Evolutionary conservation across 1,140 invertebrate genomes (phyloP).

Genomic region (Diachasmimorpha longicaudata): DNA sequence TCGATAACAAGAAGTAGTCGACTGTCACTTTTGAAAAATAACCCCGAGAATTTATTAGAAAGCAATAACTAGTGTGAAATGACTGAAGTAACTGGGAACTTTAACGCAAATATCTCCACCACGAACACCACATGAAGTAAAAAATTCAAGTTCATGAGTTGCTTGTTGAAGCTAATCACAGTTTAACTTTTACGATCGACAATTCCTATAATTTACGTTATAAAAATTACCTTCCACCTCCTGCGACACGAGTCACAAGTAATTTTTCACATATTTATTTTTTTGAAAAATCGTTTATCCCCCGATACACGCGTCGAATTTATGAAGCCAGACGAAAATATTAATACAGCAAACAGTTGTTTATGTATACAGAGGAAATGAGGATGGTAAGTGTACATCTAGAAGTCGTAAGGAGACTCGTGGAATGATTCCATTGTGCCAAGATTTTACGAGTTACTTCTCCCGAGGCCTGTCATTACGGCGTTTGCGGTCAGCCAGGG

Average conservation of each 20-base stretch:
- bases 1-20: background rate
- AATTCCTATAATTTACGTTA: constrained; percentile 24
- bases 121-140: background rate
- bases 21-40: background rate
- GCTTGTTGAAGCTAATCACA: background rate
- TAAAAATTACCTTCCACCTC: constrained; percentile 17
- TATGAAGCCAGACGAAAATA: background rate
- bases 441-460: constrained; percentile 57
- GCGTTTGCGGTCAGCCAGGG: constrained; percentile 36
- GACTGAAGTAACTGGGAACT: background rate
- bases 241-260: background rate
- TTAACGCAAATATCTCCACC: background rate
- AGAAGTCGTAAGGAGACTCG: background rate
- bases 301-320: background rate
- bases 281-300: background rate
- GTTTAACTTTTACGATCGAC: constrained; percentile 9
- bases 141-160: background rate
- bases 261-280: background rate
- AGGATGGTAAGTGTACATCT: background rate
- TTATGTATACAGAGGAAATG: background rate
- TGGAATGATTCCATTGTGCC: constrained; percentile 56
- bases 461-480: constrained; percentile 59
- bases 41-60: background rate
- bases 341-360: background rate
- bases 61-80: background rate